A percentile compares a stretch with the other conserved stretches of the same genome.
Evolutionary conservation across 2,888 invertebrate genomes (phyloP).

Genomic region (Drosophila incognita): DNA sequence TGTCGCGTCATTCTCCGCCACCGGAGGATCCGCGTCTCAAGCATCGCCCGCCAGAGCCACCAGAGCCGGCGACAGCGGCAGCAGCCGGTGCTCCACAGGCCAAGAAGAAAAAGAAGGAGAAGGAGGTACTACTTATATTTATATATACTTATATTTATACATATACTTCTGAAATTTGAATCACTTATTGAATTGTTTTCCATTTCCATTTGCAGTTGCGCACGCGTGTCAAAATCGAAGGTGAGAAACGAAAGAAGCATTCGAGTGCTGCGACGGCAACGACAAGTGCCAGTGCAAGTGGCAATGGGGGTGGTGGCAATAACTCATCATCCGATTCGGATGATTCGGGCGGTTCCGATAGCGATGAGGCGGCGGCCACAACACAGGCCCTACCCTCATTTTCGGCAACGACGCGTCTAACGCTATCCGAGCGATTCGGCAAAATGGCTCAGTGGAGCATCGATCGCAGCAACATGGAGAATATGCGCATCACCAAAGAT

Average conservation of each 20-base stretch:
- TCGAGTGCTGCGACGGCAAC: slow-evolving; percentile 66
- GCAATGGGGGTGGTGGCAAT: slow-evolving; percentile 50
- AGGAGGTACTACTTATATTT: slow-evolving; percentile 80
- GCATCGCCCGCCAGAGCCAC: slow-evolving; percentile 86
- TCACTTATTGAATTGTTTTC: background rate
- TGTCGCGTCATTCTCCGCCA: slow-evolving; percentile 86
- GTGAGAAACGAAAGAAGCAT: slow-evolving; percentile 85
- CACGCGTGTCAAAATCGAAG: slow-evolving; percentile 85
- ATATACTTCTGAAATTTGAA: background rate
- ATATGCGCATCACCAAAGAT: slow-evolving; percentile 94
- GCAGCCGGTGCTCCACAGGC: slow-evolving; percentile 80
- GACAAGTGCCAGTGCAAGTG: slow-evolving; percentile 53
- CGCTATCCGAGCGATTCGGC: slow-evolving; percentile 94
- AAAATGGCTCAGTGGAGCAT: slow-evolving; percentile 97
- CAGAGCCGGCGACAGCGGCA: slow-evolving; percentile 83
- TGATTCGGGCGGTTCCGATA: slow-evolving; percentile 86
- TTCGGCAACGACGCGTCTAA: slow-evolving; percentile 88
- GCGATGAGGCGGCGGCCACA: slow-evolving; percentile 77
- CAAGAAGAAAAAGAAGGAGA: slow-evolving; percentile 85
- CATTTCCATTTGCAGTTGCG: slow-evolving; percentile 71
- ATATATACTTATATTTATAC: slow-evolving; percentile 6
- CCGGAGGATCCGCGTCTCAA: slow-evolving; percentile 87
- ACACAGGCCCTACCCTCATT: slow-evolving; percentile 87
- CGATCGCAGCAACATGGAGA: slow-evolving; percentile 92
- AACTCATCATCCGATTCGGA: slow-evolving; percentile 87